Evolutionary conservation across 2,888 invertebrate genomes (phyloP).

Genomic region (Julus scandinavius): DNA sequence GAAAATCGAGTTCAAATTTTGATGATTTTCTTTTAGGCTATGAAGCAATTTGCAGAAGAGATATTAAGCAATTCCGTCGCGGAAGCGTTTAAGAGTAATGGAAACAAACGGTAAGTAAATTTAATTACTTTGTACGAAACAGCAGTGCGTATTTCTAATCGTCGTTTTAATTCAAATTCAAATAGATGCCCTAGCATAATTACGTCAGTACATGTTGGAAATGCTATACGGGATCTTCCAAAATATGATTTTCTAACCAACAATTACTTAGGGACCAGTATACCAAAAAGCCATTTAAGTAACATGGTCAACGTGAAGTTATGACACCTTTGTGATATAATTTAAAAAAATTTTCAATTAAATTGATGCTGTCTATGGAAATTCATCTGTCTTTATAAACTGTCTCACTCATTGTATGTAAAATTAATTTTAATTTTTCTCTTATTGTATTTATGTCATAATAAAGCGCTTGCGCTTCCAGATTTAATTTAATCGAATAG

Average conservation of each 20-base stretch:
- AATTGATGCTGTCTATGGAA: background rate
- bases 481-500: background rate
- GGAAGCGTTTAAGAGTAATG: constrained; percentile 11
- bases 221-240: background rate
- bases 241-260: constrained; percentile 49
- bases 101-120: constrained; percentile 33
- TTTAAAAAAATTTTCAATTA: background rate
- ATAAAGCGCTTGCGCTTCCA: constrained; percentile 26
- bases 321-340: constrained; percentile 42
- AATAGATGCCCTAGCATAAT: constrained; percentile 44
- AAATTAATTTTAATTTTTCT: constrained; percentile 7
- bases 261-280: constrained; percentile 47
- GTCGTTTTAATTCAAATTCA: background rate
- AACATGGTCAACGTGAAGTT: constrained; percentile 43
- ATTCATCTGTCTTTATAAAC: background rate
- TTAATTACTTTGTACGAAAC: background rate
- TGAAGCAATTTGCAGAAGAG: constrained; percentile 52
- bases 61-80: constrained; percentile 37
- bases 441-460: constrained; percentile 22
- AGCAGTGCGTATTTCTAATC: constrained; percentile 20
- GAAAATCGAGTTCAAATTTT: background rate
- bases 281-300: background rate
- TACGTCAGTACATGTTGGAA: background rate
- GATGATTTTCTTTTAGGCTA: constrained; percentile 43
- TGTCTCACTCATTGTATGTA: constrained; percentile 9